Evolutionary conservation across 2,113 vertebrate species (phyloP).

Genomic region (Cebidichthys violaceus): DNA sequence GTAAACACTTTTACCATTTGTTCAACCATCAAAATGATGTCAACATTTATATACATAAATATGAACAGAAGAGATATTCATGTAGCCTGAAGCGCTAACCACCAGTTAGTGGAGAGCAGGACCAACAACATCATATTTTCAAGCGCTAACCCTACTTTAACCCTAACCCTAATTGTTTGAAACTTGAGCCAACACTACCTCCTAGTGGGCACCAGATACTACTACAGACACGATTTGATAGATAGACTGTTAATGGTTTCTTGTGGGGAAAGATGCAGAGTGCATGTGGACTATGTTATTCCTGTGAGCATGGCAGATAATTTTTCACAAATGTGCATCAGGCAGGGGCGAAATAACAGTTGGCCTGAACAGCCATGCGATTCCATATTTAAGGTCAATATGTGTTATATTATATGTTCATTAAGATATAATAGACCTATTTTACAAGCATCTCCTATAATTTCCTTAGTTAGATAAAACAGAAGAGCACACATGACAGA

Average conservation of each 20-base stretch:
- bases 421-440: not conserved
- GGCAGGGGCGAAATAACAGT: not conserved
- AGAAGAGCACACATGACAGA: not conserved
- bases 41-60: not conserved
- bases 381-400: not conserved
- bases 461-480: not conserved
- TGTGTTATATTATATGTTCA: not conserved
- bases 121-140: not conserved
- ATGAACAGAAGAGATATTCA: not conserved
- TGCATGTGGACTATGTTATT: not conserved
- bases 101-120: not conserved
- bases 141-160: not conserved
- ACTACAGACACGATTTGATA: constrained; percentile 1
- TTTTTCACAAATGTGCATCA: not conserved
- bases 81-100: not conserved
- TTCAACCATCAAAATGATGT: not conserved
- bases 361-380: not conserved
- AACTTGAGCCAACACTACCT: constrained; percentile 45
- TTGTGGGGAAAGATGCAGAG: not conserved
- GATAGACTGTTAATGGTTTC: not conserved
- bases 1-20: not conserved
- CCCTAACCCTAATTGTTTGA: not conserved
- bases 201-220: constrained; percentile 37
- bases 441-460: not conserved
- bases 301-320: no score